These are phyloP conservation scores for Hirudo medicinalis DNA, from an alignment of 1,140 invertebrate genomes.

Conservation along the genomic window DNA sequence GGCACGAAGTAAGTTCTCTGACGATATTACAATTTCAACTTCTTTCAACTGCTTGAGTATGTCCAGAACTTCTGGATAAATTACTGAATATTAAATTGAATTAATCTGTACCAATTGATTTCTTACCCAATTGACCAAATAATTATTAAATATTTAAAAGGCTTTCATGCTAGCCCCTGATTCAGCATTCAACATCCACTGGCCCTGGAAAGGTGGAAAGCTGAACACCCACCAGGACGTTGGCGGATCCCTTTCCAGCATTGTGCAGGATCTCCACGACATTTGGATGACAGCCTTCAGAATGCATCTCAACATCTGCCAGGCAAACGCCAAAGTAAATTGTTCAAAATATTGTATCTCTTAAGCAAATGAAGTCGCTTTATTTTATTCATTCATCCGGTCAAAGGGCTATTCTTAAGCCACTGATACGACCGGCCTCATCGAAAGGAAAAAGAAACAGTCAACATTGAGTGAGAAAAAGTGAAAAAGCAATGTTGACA, in stretches of 20 bases:
- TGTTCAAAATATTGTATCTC: slow-evolving; percentile 5
- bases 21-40: background rate
- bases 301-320: slow-evolving; percentile 59
- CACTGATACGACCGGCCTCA: too few relatives aligned
- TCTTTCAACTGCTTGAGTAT: too few relatives aligned
- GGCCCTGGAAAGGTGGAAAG: slow-evolving; percentile 71
- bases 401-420: too few relatives aligned
- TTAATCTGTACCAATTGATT: background rate
- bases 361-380: background rate
- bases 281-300: slow-evolving; percentile 73
- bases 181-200: slow-evolving; percentile 63
- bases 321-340: slow-evolving; percentile 56
- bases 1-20: slow-evolving; percentile 39
- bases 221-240: slow-evolving; percentile 68
- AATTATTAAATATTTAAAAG: slow-evolving; percentile 32
- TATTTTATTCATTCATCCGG: too few relatives aligned
- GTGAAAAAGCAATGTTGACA: too few relatives aligned
- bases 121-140: background rate
- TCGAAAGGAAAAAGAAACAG: too few relatives aligned
- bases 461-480: too few relatives aligned
- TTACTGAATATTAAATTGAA: background rate
- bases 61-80: too few relatives aligned
- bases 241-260: slow-evolving; percentile 67
- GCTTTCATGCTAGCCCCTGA: slow-evolving; percentile 57
- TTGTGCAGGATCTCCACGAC: slow-evolving; percentile 66